These are phyloP conservation scores for Dryomyza anilis DNA, from an alignment of 2,888 invertebrate species.

Conservation along the genomic window DNA sequence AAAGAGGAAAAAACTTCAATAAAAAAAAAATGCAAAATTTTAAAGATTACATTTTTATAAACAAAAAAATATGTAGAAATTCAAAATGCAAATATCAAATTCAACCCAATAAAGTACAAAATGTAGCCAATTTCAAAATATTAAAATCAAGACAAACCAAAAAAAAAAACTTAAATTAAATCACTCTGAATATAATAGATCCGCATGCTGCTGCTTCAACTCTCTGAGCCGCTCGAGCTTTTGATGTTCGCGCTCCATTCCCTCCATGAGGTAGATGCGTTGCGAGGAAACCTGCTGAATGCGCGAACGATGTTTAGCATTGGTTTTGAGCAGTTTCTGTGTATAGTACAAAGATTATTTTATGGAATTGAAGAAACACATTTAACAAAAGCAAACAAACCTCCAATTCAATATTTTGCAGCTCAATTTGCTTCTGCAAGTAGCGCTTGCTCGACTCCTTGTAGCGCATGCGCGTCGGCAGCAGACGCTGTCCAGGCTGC, in stretches of 20 bases:
- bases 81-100: too few species aligned
- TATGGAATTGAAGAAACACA: background rate
- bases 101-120: too few species aligned
- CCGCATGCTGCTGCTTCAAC: too few species aligned
- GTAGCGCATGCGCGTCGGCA: constrained; percentile 41
- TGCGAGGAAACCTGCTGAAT: constrained; percentile 29
- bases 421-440: constrained; percentile 39
- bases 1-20: too few species aligned
- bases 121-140: too few species aligned
- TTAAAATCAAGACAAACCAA: too few species aligned
- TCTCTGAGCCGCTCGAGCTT: too few species aligned
- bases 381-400: constrained; percentile 21
- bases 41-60: too few species aligned
- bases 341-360: background rate
- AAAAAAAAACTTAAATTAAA: too few species aligned
- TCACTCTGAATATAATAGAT: too few species aligned
- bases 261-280: constrained; percentile 26
- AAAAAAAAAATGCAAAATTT: too few species aligned
- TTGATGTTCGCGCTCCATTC: constrained; percentile 1
- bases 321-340: constrained; percentile 20
- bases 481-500: constrained; percentile 39
- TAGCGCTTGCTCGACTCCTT: constrained; percentile 39
- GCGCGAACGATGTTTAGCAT: constrained; percentile 15
- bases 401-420: constrained; percentile 40
- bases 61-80: too few species aligned